A percentile compares a stretch with the other conserved stretches of the same genome.
phyloP scores from a whole-genome alignment of 2,888 invertebrate genomes.

The Hirudinaria manillensis region DNA sequence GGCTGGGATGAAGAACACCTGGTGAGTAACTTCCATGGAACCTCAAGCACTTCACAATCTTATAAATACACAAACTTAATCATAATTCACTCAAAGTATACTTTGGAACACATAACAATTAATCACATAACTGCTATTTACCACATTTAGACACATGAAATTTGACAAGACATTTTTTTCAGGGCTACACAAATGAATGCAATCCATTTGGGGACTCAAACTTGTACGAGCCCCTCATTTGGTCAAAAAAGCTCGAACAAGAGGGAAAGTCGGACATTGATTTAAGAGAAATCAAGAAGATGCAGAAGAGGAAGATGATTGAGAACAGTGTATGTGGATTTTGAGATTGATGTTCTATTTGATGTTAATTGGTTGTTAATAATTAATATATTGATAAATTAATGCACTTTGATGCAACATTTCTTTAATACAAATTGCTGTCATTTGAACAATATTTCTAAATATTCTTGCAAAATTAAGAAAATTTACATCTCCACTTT shows the following conservation, averaged over 20 bases:
- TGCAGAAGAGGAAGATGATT: slow-evolving; percentile 78
- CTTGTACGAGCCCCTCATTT: slow-evolving; percentile 77
- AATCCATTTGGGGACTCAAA: slow-evolving; percentile 98
- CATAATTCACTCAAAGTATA: too few relatives aligned
- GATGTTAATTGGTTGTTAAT: neutral
- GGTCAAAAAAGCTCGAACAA: slow-evolving; percentile 85
- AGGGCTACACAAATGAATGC: slow-evolving; percentile 90
- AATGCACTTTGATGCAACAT: too few relatives aligned
- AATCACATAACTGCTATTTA: neutral
- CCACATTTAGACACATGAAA: neutral
- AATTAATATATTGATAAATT: neutral
- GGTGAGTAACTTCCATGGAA: slow-evolving; percentile 42
- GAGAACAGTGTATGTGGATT: slow-evolving; percentile 65
- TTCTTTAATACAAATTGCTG: too few relatives aligned
- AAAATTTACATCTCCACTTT: neutral
- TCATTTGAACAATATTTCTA: too few relatives aligned
- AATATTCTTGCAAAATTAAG: too few relatives aligned
- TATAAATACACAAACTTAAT: too few relatives aligned
- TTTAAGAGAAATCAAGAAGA: slow-evolving; percentile 66
- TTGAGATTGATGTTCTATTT: neutral
- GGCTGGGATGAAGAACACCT: slow-evolving; percentile 95
- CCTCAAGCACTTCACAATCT: too few relatives aligned
- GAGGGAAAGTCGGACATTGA: slow-evolving; percentile 71
- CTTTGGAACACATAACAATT: too few relatives aligned
- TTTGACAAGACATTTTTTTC: neutral